Base-by-base conservation (phyloP, 2,888 invertebrate genomes). In the Melinaea menophilus region DNA sequence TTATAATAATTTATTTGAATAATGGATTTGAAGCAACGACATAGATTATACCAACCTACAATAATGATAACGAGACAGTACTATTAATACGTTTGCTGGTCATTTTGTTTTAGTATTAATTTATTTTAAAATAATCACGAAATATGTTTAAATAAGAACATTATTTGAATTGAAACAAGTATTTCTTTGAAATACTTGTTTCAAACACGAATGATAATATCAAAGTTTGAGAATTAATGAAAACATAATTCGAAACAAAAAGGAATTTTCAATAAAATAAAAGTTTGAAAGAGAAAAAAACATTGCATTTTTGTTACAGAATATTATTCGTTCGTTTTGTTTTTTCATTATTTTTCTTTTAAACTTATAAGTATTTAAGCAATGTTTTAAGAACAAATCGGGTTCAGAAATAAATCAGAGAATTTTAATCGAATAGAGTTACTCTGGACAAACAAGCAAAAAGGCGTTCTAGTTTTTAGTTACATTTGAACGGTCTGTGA, bases 381-480 rank as follows among this genome's bases (percentile, higher is more conserved):
- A 68, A 67, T 72, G 69, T 71, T 70, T 63, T 61, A 72, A 78
- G 73, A 71, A 70, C 64, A 71, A 72, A 73, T 71, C 71, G 71
- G 63, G 62, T 22, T 73, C 70, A 69, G 77, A 79, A 81, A 78
- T 74, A 77, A 77, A 78, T 77, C 76, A 73, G 71, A 77, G 75
- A 76, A 77, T 77, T 75, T 75, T 72, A n/a, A 72, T 72, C 73
- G 73, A 74, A 73, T 76, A 69, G 74, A 77, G 73, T 75, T 75
- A 77, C 76, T 78, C 73, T 69, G 73, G 67, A 72, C 72, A 72
- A 79, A 79, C 77, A 78, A 82, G 78, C 72, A 81, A 81, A 84
- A 86, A 84, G 74, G 76, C 72, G 77, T 78, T 72, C 74, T 84
- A 85, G 81, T 85, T 86, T 85, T 82, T 80, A 82, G 82, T 79